Base-by-base conservation (phyloP, 2,888 invertebrate species). In the Alentia gelatinosa region DNA sequence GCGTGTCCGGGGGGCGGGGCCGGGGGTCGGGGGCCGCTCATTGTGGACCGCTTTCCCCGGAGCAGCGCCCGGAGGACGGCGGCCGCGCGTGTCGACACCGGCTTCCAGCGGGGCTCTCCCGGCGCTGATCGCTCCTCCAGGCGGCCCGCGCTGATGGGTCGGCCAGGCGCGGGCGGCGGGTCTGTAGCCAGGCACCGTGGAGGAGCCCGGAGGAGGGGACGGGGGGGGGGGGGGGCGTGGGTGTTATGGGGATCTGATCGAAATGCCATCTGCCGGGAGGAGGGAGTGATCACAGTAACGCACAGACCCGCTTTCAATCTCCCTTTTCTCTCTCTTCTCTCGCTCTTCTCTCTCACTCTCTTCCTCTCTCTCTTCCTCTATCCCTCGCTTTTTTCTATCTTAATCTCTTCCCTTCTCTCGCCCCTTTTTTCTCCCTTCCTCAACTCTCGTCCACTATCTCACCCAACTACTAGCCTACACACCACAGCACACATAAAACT, bases 131-230 rank as follows among this genome's bases (percentile, higher is more conserved):
- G 40, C 37, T 83, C 39, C 40, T 40, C 7, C 83, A 83, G 83
- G 39, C 30, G 39, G 37, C 26, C 19, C 33, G 4, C 37, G 35
- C 15, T 75, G 75, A 75, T 75, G 75, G 37, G 75, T 37, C 75
- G 15, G 19, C 75, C 75, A 75, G 26, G 75, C 30, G n/a, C 75
- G 75, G 37, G 39, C 68, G 68, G 30, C 12, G 68, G 68, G n/a
- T 39, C 83, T 83, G 83, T 83, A 83, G 40, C 26, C 83, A 83
- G 23, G 33, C 83, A 83, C 83, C 83, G 83, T 83, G 83, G 35
- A 7, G 83, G 35, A 5, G 40, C 39, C 83, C 26, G 37, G 83
- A 4, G 37, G 83, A 39, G 83, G 37, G 39, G 40, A 83, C 5
- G 63, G 12, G 63, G 15, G 63, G 26, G 68, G 30, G 63, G 12